Evolutionary conservation across 2,113 vertebrate genomes (phyloP), one percentile per base, ranked within the genome.

Genomic region (Macroglossus sobrinus): DNA sequence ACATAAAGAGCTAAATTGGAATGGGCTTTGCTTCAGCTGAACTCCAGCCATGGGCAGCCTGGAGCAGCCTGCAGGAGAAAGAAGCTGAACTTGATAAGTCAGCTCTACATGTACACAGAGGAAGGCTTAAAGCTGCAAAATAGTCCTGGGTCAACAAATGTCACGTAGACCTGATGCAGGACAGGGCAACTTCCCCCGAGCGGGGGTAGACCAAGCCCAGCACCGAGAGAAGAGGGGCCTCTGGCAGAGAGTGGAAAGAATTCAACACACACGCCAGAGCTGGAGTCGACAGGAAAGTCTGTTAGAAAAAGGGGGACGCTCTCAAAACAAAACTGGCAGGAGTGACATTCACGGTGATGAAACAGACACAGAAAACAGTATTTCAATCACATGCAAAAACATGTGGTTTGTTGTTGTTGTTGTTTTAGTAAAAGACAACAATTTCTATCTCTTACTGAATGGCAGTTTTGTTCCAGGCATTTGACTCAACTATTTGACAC

Each of bases 281-380:
- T 50, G 47, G 47, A 47, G 47, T 47, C 2, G 5, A 50, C 47
- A 50, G 47, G 47, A 47, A 47, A 47, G 47, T 47, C 47, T 47
- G 47, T 47, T 47, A 47, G 47, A 13, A 15, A 15, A 50, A 4
- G 47, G 14, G 47, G 13, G 14, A 15, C 14, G 28, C 26, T 68
- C 53, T 94, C 63, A 89, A 57, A 94, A 87, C 12, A 69, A 87
- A 95, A 84, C n/a, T 94, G 12, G 5, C 38, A 81, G 63, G 24
- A 72, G 12, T 24, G 74, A 61, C 19, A 69, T 92, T 87, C 53
- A 85, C 35, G 3, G n/a, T 61, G 68, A 68, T 61, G 30, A 84
- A 74, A 87, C 2, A 63, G 22, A 89, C 69, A 26, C 2, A 40
- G 57, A 92, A 93, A 68, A 68, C 1, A 94, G 9, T 85, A 91